Base-by-base conservation (phyloP, 64 coral and sea anemone species). In the Acropora yongei region DNA sequence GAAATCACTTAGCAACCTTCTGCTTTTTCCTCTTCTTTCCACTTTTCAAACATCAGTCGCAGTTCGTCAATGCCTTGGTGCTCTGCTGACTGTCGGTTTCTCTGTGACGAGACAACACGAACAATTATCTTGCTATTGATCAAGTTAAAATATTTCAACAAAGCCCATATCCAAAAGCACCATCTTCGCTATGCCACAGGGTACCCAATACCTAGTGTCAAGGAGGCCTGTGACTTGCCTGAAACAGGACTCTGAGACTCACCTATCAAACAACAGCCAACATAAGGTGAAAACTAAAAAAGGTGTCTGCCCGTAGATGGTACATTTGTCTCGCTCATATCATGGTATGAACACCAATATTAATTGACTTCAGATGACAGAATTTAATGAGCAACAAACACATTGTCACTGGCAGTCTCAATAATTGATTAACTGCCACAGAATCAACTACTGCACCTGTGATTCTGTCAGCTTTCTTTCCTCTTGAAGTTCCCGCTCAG, bases 401-500 rank as follows among this genome's bases (percentile, higher is more conserved):
- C 30, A 30, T 0, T 30, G 30, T 30, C 30, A 30, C 30, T 30
- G 30, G 30, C 30, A 30, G 30, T 30, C 30, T 30, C 30, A 30
- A 55, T 7, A 30, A 30, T 30, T 55, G 51, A 55, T 7, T 10
- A 55, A 73, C 11, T 44, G 84, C 11, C 3, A 71, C 13, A 6
- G 69, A 40, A 49, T 41, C 0, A 19, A 20, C 10, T 55, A 7
- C 51, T 55, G 43, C 44, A 85, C 82, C 82, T 85, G 82, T 49
- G 82, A 85, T 39, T 66, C 44, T 71, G 82, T 85, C 68, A 92
- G 75, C 78, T 87, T 93, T 39, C 86, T 93, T 51, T 96, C 94
- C 90, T 99, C 93, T 20, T 88, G 51, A 4, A 99, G 87, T 47
- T 99, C 94, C 44, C 66, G 81, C 73, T 99, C 97, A 76, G 97